These are phyloP conservation scores for Adineta ricciae DNA, from an alignment of 2,888 invertebrate genomes.

Conservation along the genomic window DNA sequence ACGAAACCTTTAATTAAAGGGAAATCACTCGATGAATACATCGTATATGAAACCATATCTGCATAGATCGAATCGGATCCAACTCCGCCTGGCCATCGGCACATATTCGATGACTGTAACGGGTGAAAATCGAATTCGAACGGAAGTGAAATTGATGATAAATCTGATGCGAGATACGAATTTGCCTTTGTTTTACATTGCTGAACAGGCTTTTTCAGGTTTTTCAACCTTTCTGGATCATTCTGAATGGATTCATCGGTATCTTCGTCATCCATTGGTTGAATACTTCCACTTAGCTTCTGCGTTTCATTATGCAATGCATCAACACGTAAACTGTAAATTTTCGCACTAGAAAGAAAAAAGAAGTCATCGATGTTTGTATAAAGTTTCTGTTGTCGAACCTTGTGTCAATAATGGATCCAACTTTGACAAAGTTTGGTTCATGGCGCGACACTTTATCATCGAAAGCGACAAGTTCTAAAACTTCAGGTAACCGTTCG, in stretches of 20 bases:
- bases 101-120: background rate
- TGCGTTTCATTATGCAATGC: constrained; percentile 68
- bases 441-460: background rate
- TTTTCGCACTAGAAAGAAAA: constrained; percentile 60
- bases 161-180: background rate
- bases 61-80: background rate
- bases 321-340: constrained; percentile 76
- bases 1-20: background rate
- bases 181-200: background rate
- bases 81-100: background rate
- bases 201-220: background rate
- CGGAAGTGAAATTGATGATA: background rate
- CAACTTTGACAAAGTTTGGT: background rate
- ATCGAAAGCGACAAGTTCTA: constrained; percentile 61
- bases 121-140: background rate
- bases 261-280: background rate
- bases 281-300: constrained; percentile 47
- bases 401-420: background rate
- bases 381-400: background rate
- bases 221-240: background rate
- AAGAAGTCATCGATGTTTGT: background rate
- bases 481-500: constrained; percentile 68
- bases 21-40: background rate
- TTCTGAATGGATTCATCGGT: background rate
- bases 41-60: background rate